phyloP scores from a whole-genome alignment of 2,888 invertebrate genomes.

The Eledona agricola region DNA sequence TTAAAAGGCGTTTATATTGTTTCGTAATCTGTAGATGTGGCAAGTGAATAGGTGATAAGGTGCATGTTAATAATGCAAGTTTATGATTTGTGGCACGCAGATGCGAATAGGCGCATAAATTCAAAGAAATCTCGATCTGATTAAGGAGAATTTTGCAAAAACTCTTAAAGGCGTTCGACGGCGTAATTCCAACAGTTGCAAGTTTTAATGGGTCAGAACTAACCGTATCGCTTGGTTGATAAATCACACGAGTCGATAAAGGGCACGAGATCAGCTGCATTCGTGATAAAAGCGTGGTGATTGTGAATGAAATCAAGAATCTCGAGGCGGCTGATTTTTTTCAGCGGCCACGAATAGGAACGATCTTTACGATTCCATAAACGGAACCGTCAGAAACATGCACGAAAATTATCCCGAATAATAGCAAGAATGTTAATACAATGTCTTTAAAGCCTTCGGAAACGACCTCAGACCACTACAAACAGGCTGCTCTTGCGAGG shows the following conservation, averaged over 20 bases:
- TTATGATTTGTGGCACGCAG: conserved; percentile 30
- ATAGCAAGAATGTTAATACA: conserved; percentile 30
- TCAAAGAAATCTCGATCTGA: conserved; percentile 32
- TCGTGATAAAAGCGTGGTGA: conserved; percentile 15
- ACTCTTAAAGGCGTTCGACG: conserved; percentile 31
- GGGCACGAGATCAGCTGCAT: conserved; percentile 16
- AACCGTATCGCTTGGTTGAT: conserved; percentile 40
- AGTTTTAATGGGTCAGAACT: conserved; percentile 45
- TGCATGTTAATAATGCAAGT: conserved; percentile 16
- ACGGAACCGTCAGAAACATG: conserved; percentile 33
- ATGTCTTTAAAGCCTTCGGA: conserved; percentile 34
- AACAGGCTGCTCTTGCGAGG: conserved; percentile 32
- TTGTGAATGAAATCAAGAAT: conserved; percentile 20
- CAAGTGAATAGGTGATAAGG: too few relatives aligned
- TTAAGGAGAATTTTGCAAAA: conserved; percentile 37
- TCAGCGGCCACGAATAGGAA: conserved; percentile 18
- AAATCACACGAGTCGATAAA: conserved; percentile 44
- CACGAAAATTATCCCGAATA: conserved; percentile 28
- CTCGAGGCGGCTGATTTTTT: conserved; percentile 13
- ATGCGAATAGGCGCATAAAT: conserved; percentile 31
- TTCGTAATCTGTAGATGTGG: too few relatives aligned
- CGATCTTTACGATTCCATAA: conserved; percentile 32
- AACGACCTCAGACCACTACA: conserved; percentile 31
- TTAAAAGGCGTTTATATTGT: too few relatives aligned
- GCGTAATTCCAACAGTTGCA: conserved; percentile 42